Base-by-base conservation (phyloP, 2,888 invertebrate species). In the Dasypogon diadema region DNA sequence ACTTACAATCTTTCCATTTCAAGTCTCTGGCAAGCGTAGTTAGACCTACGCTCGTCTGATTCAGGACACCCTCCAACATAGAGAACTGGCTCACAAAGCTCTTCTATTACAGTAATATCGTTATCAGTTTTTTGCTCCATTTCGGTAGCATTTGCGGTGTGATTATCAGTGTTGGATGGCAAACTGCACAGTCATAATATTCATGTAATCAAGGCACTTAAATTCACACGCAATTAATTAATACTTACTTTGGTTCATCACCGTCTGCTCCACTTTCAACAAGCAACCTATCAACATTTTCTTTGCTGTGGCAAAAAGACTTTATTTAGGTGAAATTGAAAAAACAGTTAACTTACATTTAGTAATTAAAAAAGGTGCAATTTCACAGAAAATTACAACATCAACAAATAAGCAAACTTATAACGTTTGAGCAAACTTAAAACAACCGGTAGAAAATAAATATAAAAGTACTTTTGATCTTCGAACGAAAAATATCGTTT, bases 1-100 rank as follows among this genome's bases (percentile, higher is more conserved):
- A 81, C 81, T 81, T 81, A 81, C 81, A 81, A 76, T 77, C 81
- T 76, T 75, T 81, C 80, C 80, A 81, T 75, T 78, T 81, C 81
- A 73, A 80, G 75, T 73, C 77, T 74, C 60, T 81, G 81, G 70
- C 70, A 78, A 16, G 65, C 22, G 75, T 76, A 74, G 73, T 68
- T 68, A n/a, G 75, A 26, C 12, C 55, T 56, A 76, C 77, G 34
- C 56, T 75, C 58, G 2, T 79, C 79, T 18, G 24, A n/a, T 8
- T 70, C 65, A 1, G 54, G 10, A 22, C 65, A 77, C 16, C 54
- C 54, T 3, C 70, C 54, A 18, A 54, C 54, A 70, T 70, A 70
- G 18, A 54, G 54, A 30, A 70, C 34, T 6, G 54, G 51, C 5
- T 70, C 70, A 34, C 54, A 70, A 16, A 60, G 2, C 16, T 58